These are phyloP conservation scores for Leptodactylus fuscus DNA, from an alignment of 2,113 vertebrate genomes.

Conservation along the genomic window DNA sequence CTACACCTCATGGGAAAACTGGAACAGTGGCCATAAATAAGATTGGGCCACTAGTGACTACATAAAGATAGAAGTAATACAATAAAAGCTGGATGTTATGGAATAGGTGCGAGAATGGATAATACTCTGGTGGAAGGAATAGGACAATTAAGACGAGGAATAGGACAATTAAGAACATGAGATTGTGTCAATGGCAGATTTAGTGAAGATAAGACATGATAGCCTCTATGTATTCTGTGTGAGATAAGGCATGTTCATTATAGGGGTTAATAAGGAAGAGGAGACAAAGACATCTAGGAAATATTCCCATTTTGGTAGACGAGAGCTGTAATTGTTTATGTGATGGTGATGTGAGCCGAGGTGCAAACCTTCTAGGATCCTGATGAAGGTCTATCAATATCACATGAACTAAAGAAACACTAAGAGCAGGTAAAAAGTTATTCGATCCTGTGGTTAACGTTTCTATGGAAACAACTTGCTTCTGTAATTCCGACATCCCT, in stretches of 20 bases:
- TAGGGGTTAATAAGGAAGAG: background rate
- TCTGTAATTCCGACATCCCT: slow-evolving; percentile 43
- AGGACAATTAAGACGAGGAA: background rate
- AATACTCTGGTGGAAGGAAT: background rate
- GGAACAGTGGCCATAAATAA: slow-evolving; percentile 16
- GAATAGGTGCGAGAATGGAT: background rate
- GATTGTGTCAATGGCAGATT: slow-evolving; percentile 17
- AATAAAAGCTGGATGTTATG: slow-evolving; percentile 10
- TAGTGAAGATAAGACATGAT: background rate
- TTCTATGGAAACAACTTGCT: slow-evolving; percentile 66
- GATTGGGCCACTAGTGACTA: background rate
- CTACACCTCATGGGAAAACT: background rate
- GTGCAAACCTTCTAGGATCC: background rate
- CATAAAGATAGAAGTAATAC: no score
- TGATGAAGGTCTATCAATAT: slow-evolving; percentile 45
- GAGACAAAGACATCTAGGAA: slow-evolving; percentile 17
- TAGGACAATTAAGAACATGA: slow-evolving; percentile 10
- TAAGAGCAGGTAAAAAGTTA: slow-evolving; percentile 63
- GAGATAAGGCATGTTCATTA: background rate
- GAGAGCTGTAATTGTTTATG: slow-evolving; percentile 32
- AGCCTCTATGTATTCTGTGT: background rate
- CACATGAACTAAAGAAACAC: slow-evolving; percentile 41
- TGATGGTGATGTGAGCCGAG: slow-evolving; percentile 47
- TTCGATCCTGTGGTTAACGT: slow-evolving; percentile 63
- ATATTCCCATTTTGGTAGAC: background rate